Evolutionary conservation across 2,113 vertebrate genomes (phyloP), one percentile per base, ranked within the genome.

Genomic region (Lota lota): DNA sequence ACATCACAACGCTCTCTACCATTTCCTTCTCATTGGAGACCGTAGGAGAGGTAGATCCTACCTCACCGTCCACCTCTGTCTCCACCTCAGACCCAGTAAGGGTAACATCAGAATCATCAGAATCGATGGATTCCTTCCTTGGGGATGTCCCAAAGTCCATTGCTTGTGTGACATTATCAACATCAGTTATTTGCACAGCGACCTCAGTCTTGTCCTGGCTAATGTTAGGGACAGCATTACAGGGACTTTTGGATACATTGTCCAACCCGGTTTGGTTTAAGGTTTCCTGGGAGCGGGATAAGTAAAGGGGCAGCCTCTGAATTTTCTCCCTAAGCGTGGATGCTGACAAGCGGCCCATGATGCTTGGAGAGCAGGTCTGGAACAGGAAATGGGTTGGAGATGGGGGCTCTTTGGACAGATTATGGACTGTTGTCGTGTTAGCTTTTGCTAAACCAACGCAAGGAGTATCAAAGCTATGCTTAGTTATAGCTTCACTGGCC

Each of bases 291-390:
- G 90, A 93, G 6, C 81, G 85, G 0, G 92, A 91, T 58, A 93
- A 68, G 73, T 89, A 91, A 19, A 88, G 78, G 11, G 92, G 90
- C 56, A 93, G 68, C 56, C 75, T 87, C 64, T 92, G 92, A 73
- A 93, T 93, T 77, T 92, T 93, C 5, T 78, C 84, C 14, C 88
- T 84, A 0, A 92, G 82, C 1, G 90, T 92, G 8, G 92, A 91
- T 0, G 89, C 89, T 61, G 93, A 93, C 54, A 94, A 79, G 47
- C 73, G 84, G 21, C 86, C 89, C 79, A 88, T 78, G 33, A 92
- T 57, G 5, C 81, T 85, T 0, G 91, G 76, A 5, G 84, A 80
- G 4, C 79, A 83, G 1, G 75, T 59, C 67, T 75, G 65, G 50
- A 86, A 20, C 50, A 88, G 70, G 61, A 90, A 90, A 28, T 62